Base-by-base conservation (phyloP, 1,140 invertebrate species). In the Pseudomyrmex concolor region DNA sequence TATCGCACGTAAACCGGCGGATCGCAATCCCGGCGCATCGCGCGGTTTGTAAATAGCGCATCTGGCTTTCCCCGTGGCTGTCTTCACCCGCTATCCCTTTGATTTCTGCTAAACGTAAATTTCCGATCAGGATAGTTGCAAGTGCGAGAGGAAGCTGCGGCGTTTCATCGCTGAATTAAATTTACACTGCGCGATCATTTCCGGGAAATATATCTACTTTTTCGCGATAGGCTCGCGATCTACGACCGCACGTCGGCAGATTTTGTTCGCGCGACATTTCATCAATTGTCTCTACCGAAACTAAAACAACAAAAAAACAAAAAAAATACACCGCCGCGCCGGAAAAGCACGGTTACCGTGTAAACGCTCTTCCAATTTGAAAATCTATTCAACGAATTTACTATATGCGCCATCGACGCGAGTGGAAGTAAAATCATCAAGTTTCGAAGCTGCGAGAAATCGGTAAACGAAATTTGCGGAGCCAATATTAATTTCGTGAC, bases 281-380 rank as follows among this genome's bases (percentile, higher is more conserved):
- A 10, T 19, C 45, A 8, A 13, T n/a, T 62, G 50, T 71, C 66
- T 71, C 66, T 55, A 17, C 50, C n/a, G n/a, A n/a, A n/a, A n/a
- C n/a, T n/a, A n/a, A n/a, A n/a, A n/a, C n/a, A n/a, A n/a, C n/a
- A n/a, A n/a, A n/a, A n/a, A n/a, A n/a, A n/a, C n/a, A n/a, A n/a
- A n/a, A n/a, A n/a, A n/a, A n/a, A n/a, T n/a, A n/a, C n/a, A n/a
- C n/a, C n/a, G n/a, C n/a, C n/a, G n/a, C n/a, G n/a, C n/a, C 34
- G 34, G 22, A 62, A 59, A 83, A 59, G 60, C n/a, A n/a, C n/a
- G n/a, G n/a, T n/a, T 57, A 43, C 64, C 19, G 66, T 17, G 43
- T 54, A 17, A 17, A 22, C 19, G 19, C 59, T 78, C 64, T 70
- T 48, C 34, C 76, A 78, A 78, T 78, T 78, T 70, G 76, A 78